phyloP scores from a whole-genome alignment of 2,113 vertebrate genomes.

The Bostrychus sinensis region DNA sequence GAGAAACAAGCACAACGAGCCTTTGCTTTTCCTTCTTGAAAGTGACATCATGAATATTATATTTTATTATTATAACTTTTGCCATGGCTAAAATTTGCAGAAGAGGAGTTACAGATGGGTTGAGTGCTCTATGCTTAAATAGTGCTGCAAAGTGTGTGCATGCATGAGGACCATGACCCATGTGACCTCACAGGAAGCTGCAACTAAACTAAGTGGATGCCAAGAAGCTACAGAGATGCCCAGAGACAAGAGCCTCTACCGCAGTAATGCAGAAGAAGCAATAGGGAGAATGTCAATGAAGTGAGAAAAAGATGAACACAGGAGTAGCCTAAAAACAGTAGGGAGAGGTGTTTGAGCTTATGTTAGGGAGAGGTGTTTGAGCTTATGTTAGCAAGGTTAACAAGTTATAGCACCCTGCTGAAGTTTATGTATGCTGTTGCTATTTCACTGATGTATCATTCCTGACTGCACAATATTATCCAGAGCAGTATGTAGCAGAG shows the following conservation, averaged over 20 bases:
- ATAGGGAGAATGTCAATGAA: slow-evolving; percentile 27
- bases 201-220: slow-evolving; percentile 65
- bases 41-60: slow-evolving; percentile 56
- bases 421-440: neutral
- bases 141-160: slow-evolving; percentile 21
- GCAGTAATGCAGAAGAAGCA: slow-evolving; percentile 59
- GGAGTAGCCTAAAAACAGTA: slow-evolving; percentile 24
- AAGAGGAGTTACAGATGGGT: slow-evolving; percentile 52
- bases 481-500: slow-evolving; percentile 15
- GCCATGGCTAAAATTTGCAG: no score
- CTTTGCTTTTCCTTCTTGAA: slow-evolving; percentile 1
- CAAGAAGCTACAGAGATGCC: slow-evolving; percentile 25
- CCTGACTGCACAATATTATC: neutral
- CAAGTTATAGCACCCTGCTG: slow-evolving; percentile 3
- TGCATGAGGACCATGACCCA: slow-evolving; percentile 39
- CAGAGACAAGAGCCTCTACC: slow-evolving; percentile 51
- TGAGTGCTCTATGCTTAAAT: slow-evolving; percentile 29
- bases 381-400: slow-evolving; percentile 12
- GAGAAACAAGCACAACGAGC: slow-evolving; percentile 6
- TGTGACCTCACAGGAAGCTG: slow-evolving; percentile 46
- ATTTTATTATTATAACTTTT: no score
- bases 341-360: slow-evolving; percentile 1
- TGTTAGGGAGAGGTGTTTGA: slow-evolving; percentile 10
- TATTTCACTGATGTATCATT: slow-evolving; percentile 29
- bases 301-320: neutral